Evolutionary conservation across 2,888 invertebrate genomes (phyloP), one percentile per base, ranked within the genome.

Genomic region (Philonicus albiceps): DNA sequence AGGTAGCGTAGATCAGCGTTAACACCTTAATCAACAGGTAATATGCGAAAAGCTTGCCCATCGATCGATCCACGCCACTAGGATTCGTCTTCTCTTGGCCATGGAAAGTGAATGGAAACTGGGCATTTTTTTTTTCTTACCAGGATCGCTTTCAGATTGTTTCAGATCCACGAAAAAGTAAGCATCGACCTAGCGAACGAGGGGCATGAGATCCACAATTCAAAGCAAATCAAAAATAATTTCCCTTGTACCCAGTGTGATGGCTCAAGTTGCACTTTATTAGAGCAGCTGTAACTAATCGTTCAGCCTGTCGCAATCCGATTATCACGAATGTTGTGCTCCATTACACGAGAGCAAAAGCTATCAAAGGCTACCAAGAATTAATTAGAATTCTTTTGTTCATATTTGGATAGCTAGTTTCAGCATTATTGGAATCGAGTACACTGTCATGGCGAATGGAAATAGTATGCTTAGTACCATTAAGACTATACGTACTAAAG

Each of bases 21-120:
- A n/a, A n/a, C n/a, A n/a, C n/a, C n/a, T n/a, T n/a, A n/a, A n/a
- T n/a, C n/a, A n/a, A n/a, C 34, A 22, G 27, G 22, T 80, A n/a
- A 16, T 80, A 53, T 22, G 19, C 27, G 16, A 37, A 11, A 40
- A 84, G 84, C 84, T 84, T 19, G 11, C 11, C 37, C 11, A 11
- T 40, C 22, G 55, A 11, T 16, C 55, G 13, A 27, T 43, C 49
- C 30, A n/a, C 30, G 31, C 34, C 34, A 16, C 74, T 31, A 34
- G 31, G 31, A 22, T 43, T 34, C 81, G 55, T 83, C 81, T 83
- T 83, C 43, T 1, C 43, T 72, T 43, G 84, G 43, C 73, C 84
- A 84, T 84, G 84, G 84, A 84, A 84, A 84, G 84, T 84, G 84
- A 84, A 73, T 40, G 84, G 84, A 73, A 73, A 0, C 16, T 64